phyloP scores from a whole-genome alignment of 2,797 vertebrate species.

The Dermochelys coriacea region DNA sequence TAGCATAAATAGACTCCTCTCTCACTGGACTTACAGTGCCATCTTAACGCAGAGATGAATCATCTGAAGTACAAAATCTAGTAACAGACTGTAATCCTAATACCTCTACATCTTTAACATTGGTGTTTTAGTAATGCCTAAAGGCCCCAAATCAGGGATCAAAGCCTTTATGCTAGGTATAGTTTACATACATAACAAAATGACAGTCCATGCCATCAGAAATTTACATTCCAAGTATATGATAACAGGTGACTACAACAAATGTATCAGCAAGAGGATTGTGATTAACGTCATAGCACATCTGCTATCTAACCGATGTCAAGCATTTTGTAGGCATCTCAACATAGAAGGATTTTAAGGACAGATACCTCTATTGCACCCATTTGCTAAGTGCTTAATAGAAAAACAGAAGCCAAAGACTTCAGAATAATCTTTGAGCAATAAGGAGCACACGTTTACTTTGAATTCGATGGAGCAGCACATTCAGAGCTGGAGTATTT shows the following conservation, averaged over 20 bases:
- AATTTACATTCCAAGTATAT: not conserved
- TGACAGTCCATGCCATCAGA: not conserved
- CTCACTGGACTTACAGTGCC: not conserved
- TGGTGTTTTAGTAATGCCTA: not conserved
- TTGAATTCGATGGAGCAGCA: not conserved
- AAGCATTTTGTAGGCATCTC: not conserved
- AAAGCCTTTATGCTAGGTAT: not conserved
- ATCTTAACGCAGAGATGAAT: not conserved
- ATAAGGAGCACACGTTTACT: not conserved
- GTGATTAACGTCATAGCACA: not conserved
- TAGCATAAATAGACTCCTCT: not conserved
- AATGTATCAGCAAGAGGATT: not conserved
- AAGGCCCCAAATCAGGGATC: not conserved
- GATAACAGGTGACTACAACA: not conserved
- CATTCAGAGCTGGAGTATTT: not conserved
- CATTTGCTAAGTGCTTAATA: not conserved
- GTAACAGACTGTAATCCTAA: not conserved
- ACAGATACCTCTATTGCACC: not conserved
- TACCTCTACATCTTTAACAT: not conserved
- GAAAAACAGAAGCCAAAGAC: not conserved
- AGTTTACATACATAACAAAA: not conserved
- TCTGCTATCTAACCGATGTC: not conserved
- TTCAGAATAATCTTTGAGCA: not conserved
- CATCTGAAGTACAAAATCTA: not conserved
- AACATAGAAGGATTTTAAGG: not conserved